phyloP scores from a whole-genome alignment of 1,140 invertebrate species.

The Mycetomoellerius zeteki region DNA sequence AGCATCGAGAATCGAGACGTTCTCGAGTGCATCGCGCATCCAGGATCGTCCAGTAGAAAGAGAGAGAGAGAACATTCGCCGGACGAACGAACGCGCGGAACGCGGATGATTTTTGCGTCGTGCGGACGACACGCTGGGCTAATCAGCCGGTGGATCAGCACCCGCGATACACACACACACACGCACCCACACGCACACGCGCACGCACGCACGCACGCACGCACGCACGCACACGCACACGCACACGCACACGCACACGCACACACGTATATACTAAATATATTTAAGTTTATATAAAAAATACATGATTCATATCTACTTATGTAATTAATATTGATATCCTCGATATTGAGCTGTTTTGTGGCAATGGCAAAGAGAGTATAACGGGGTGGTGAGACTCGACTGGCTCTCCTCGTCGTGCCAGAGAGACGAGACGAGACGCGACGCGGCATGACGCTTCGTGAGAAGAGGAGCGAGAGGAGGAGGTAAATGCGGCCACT shows the following conservation, averaged over 20 bases:
- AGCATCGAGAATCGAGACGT: neutral
- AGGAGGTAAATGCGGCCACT: conserved; percentile 68
- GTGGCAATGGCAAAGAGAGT: conserved; percentile 41
- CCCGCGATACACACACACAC: conserved; percentile 11
- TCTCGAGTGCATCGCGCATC: neutral
- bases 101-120: conserved; percentile 73
- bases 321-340: too few relatives aligned
- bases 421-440: conserved; percentile 66
- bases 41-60: neutral
- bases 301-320: too few relatives aligned
- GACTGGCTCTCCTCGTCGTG: conserved; percentile 41
- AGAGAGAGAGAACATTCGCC: neutral
- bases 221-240: too few relatives aligned
- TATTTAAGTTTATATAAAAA: too few relatives aligned
- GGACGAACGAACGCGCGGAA: conserved; percentile 37
- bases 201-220: neutral
- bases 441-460: conserved; percentile 40
- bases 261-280: too few relatives aligned
- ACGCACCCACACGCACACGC: neutral
- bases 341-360: too few relatives aligned
- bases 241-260: too few relatives aligned
- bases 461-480: conserved; percentile 31
- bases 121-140: conserved; percentile 70
- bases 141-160: conserved; percentile 70
- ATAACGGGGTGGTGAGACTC: conserved; percentile 28